Conservation (phyloP, 1,140 invertebrate species). For the Drosophila kohkoa region DNA sequence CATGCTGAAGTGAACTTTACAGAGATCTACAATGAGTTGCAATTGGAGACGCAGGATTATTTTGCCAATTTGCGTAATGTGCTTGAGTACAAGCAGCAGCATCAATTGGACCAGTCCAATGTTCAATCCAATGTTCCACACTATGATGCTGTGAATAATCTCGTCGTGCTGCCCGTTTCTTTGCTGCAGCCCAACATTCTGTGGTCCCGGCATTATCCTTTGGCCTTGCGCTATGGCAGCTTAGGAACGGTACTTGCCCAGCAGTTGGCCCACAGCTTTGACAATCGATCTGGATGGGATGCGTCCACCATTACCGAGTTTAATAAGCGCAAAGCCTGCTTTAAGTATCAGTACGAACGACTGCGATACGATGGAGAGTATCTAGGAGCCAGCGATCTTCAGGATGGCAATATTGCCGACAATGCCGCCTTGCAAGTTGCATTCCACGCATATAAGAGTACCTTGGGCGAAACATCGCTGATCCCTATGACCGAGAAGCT, state of each 20-base stretch:
- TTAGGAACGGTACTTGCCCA: constrained; percentile 88
- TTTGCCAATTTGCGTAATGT: constrained; percentile 60
- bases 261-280: constrained; percentile 88
- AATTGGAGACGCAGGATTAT: constrained; percentile 53
- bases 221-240: constrained; percentile 85
- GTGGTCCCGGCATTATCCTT: constrained; percentile 74
- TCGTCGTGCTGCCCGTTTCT: constrained; percentile 61
- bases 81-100: constrained; percentile 8
- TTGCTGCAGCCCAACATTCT: constrained; percentile 75
- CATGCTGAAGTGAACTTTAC: constrained; percentile 60
- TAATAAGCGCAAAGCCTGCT: constrained; percentile 61
- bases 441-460: constrained; percentile 85
- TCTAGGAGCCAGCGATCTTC: constrained; percentile 88
- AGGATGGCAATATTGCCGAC: constrained; percentile 91
- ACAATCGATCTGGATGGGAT: constrained; percentile 81
- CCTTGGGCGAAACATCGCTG: constrained; percentile 36
- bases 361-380: constrained; percentile 72
- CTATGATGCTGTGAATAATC: constrained; percentile 51
- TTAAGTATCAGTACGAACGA: constrained; percentile 68
- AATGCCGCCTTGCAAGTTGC: constrained; percentile 87
- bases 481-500: constrained; percentile 79
- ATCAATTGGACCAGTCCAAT: not conserved
- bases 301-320: constrained; percentile 49
- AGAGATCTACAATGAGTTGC: constrained; percentile 40
- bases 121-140: constrained; percentile 10